These are phyloP conservation scores for Rhadinocentrus ornatus DNA, from an alignment of 2,797 vertebrate species.

Conservation along the genomic window DNA sequence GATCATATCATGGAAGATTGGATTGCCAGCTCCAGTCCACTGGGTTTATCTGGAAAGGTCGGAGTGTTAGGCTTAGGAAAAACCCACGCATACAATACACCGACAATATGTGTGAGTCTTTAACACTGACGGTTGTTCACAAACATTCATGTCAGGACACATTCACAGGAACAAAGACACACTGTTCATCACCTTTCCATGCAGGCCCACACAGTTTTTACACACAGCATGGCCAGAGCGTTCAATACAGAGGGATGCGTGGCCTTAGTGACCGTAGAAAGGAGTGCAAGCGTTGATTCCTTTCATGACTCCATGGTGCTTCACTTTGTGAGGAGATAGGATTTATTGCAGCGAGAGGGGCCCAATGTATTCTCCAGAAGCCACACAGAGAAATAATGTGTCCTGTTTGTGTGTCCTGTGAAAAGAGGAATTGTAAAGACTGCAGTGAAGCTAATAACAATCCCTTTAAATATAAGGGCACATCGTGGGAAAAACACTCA, in stretches of 20 bases:
- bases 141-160: conserved; percentile 10
- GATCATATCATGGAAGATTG: conserved; percentile 38
- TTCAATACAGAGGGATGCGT: conserved; percentile 3
- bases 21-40: conserved; percentile 46
- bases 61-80: conserved; percentile 29
- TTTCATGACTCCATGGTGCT: conserved; percentile 69
- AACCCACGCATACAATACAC: conserved; percentile 15
- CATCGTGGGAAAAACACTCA: conserved; percentile 45
- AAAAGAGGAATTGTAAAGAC: conserved; percentile 34
- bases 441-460: conserved; percentile 27
- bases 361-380: conserved; percentile 33
- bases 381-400: conserved; percentile 49
- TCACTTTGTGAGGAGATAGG: conserved; percentile 48
- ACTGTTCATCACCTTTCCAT: conserved; percentile 9
- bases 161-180: conserved; percentile 10
- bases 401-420: conserved; percentile 46
- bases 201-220: conserved; percentile 16
- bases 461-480: conserved; percentile 1
- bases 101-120: conserved; percentile 12
- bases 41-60: conserved; percentile 55
- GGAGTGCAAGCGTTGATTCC: conserved; percentile 49
- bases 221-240: conserved; percentile 1
- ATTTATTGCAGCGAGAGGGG: conserved; percentile 60
- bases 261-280: conserved; percentile 22
- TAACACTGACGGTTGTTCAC: conserved; percentile 5